phyloP scores from a whole-genome alignment of 2,113 vertebrate genomes.

The Paramormyrops kingsleyae region DNA sequence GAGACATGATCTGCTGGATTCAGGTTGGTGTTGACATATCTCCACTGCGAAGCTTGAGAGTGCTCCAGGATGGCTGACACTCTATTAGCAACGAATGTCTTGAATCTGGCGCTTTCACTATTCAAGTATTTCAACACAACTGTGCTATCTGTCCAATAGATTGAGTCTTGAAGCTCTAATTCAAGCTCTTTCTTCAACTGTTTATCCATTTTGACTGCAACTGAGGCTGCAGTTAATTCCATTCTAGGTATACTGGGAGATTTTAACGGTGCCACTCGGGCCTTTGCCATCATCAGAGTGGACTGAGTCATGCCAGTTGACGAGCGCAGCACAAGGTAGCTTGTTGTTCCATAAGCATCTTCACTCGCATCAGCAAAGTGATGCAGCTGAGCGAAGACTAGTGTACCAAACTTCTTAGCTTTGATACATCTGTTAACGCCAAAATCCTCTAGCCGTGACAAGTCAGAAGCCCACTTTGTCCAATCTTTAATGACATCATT shows the following conservation, averaged over 20 bases:
- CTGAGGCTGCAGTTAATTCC: slow-evolving; percentile 28
- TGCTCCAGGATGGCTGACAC: background rate
- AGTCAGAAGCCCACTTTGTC: background rate
- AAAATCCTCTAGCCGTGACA: slow-evolving; percentile 15
- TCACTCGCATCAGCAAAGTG: slow-evolving; percentile 25
- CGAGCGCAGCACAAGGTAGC: slow-evolving; percentile 9
- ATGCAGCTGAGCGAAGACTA: slow-evolving; percentile 20
- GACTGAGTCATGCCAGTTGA: background rate
- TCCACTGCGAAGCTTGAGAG: slow-evolving; percentile 22
- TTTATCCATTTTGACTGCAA: slow-evolving; percentile 31
- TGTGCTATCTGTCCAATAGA: slow-evolving; percentile 23
- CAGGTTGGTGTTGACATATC: slow-evolving; percentile 13
- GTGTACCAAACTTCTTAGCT: slow-evolving; percentile 1
- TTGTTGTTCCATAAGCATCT: slow-evolving; percentile 16
- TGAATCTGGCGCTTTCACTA: slow-evolving; percentile 18
- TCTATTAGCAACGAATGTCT: slow-evolving; percentile 19
- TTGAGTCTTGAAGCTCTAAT: slow-evolving; percentile 13
- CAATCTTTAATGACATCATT: background rate
- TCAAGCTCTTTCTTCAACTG: slow-evolving; percentile 31
- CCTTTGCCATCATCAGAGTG: slow-evolving; percentile 25
- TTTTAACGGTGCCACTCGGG: slow-evolving; percentile 22
- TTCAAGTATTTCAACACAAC: slow-evolving; percentile 20
- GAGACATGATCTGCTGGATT: slow-evolving; percentile 24
- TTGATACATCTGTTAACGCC: slow-evolving; percentile 27
- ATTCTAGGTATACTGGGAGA: slow-evolving; percentile 11